Conservation (phyloP, 2,797 vertebrate genomes). For the Microctenopoma steveboyesi region DNA sequence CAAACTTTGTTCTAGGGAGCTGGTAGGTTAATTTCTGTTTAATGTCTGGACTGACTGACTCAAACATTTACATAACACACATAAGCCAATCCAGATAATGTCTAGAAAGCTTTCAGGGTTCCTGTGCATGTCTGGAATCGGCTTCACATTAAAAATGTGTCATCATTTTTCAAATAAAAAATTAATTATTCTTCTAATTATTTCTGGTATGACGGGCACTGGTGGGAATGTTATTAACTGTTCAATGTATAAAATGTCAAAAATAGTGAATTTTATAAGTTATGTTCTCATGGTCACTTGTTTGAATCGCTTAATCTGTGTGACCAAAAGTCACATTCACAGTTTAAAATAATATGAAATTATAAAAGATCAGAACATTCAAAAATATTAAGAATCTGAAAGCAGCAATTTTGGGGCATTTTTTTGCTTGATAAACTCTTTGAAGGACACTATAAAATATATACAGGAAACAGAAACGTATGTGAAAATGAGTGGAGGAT, state of each 20-base stretch:
- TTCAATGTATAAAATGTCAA: background rate
- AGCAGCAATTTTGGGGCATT: background rate
- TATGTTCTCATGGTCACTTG: background rate
- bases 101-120: too few species aligned
- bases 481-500: constrained; percentile 33
- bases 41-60: too few species aligned
- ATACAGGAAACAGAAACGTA: constrained; percentile 22
- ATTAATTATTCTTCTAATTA: background rate
- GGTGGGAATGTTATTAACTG: background rate
- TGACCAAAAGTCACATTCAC: background rate
- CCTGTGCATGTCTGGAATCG: too few species aligned
- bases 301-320: constrained; percentile 1
- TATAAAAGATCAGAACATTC: background rate
- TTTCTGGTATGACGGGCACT: background rate
- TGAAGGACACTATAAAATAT: background rate
- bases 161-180: too few species aligned
- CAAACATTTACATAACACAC: too few species aligned
- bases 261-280: background rate
- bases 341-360: background rate
- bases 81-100: too few species aligned
- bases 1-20: too few species aligned
- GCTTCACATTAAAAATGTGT: too few species aligned
- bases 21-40: too few species aligned
- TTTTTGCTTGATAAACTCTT: background rate
- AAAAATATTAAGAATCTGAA: background rate